A percentile compares a stretch with the other conserved stretches of the same genome.
These are phyloP conservation scores for Drosophila nigricruria DNA, from an alignment of 2,888 invertebrate species.

Conservation along the genomic window DNA sequence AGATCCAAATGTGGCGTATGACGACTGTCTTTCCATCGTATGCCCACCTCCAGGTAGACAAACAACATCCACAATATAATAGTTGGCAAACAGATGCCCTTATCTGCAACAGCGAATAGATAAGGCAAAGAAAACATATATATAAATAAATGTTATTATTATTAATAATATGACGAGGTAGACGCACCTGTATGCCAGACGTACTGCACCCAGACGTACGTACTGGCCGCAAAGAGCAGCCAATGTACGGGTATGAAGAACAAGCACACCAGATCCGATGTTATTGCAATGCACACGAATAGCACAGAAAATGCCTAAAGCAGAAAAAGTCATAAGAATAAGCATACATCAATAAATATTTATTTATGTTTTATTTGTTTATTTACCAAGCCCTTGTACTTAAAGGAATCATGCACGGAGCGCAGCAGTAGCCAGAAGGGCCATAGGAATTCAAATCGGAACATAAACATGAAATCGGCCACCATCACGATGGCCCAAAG, in stretches of 20 bases:
- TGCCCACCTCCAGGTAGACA: slow-evolving; percentile 96
- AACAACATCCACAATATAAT: slow-evolving; percentile 96
- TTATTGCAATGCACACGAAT: slow-evolving; percentile 98
- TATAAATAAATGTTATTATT: not conserved
- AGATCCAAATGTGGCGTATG: slow-evolving; percentile 95
- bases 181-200: slow-evolving; percentile 96
- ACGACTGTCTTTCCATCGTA: slow-evolving; percentile 93
- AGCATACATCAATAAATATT: too few species aligned
- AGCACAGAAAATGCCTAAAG: slow-evolving; percentile 97
- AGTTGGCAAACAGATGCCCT: slow-evolving; percentile 97
- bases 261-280: slow-evolving; percentile 99
- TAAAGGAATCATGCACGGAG: slow-evolving; percentile 98
- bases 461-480: slow-evolving; percentile 98
- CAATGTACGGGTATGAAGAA: slow-evolving; percentile 99
- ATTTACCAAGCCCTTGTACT: slow-evolving; percentile 98
- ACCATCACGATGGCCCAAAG: slow-evolving; percentile 97
- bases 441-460: slow-evolving; percentile 99
- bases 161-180: not conserved
- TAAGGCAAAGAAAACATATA: not conserved
- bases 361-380: too few species aligned
- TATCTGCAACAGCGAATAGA: slow-evolving; percentile 87
- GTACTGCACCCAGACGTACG: slow-evolving; percentile 99
- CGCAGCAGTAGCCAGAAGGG: slow-evolving; percentile 98
- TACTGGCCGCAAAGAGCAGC: slow-evolving; percentile 98
- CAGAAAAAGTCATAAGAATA: slow-evolving; percentile 16